A percentile compares a stretch with the other conserved stretches of the same genome.
Conservation (phyloP, 2,888 invertebrate genomes). For the Melieria omissa region DNA sequence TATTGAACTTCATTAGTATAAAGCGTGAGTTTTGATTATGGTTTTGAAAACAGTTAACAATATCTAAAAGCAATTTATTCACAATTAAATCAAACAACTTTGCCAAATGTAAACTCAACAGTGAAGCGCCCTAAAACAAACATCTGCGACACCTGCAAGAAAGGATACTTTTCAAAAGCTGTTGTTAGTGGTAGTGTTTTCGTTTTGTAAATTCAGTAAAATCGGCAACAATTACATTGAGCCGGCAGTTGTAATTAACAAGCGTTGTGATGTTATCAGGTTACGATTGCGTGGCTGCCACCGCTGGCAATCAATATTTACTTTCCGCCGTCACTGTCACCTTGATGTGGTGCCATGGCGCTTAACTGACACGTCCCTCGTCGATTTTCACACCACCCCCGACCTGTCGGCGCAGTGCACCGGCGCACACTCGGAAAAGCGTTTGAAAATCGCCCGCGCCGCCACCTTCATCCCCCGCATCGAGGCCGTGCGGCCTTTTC, state of each 20-base stretch:
- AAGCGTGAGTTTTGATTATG: no score
- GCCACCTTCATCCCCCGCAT: neutral
- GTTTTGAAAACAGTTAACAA: no score
- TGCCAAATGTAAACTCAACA: no score
- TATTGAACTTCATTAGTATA: no score
- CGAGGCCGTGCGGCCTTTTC: conserved; percentile 9
- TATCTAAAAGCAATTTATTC: no score
- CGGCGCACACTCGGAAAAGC: conserved; percentile 11
- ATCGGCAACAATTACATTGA: conserved; percentile 51
- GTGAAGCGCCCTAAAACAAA: no score
- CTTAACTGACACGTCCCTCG: conserved; percentile 36
- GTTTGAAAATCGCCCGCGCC: neutral
- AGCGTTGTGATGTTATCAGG: conserved; percentile 53
- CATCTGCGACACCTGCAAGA: no score
- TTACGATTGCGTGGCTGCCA: conserved; percentile 44
- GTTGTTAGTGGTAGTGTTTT: no score
- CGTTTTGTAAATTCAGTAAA: conserved; percentile 28
- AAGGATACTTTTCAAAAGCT: no score
- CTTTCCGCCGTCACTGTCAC: conserved; percentile 60
- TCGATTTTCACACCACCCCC: conserved; percentile 27
- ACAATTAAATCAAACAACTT: no score
- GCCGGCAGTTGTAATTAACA: conserved; percentile 57
- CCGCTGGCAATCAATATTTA: conserved; percentile 22
- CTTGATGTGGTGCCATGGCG: conserved; percentile 52
- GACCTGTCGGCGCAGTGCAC: conserved; percentile 20